Base-by-base conservation (phyloP, 2,888 invertebrate genomes). In the Phania funesta region DNA sequence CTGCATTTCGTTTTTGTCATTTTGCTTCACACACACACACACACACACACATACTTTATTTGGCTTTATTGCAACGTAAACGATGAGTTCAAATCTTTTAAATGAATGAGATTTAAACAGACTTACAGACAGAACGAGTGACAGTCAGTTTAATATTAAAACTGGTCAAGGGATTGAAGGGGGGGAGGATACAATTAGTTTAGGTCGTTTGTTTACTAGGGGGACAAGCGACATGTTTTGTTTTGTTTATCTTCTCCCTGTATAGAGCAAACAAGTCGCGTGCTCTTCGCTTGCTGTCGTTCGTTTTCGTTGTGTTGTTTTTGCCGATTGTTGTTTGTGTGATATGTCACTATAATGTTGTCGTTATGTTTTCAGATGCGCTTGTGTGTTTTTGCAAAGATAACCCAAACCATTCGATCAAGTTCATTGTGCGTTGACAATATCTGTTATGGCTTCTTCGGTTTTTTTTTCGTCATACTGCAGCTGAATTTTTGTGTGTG, bases 341-440 rank as follows among this genome's bases (percentile, higher is more conserved):
- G 20, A 41, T 65, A 8, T 7, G 44, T 67, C 38, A 11, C 26
- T 35, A 50, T 48, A 38, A 24, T 70, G 24, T 48, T 58, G 44
- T 46, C 5, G 11, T 46, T n/a, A 13, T 52, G 26, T 16, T 41
- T 24, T 60, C 5, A 3, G 46, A 7, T 71, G 32, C 16, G 32
- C 41, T 20, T 38, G 20, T 54, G 8, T 52, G 44, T 38, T 22
- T 22, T 67, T 29, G 29, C 20, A 18, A 46, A 64, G 62, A 38
- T 67, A 20, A 74, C 38, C 29, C 52, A 60, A 52, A 11, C 64
- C 65, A 62, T 80, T 76, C 77, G 80, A 83, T 84, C 85, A 85
- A 84, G 85, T 85, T 85, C 85, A 85, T 84, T 85, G 85, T 84
- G 85, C 85, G 74, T 84, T 85, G 85, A 84, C 84, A 85, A 84